These are phyloP conservation scores for Beris morrisii DNA, from an alignment of 2,888 invertebrate genomes.

Conservation along the genomic window DNA sequence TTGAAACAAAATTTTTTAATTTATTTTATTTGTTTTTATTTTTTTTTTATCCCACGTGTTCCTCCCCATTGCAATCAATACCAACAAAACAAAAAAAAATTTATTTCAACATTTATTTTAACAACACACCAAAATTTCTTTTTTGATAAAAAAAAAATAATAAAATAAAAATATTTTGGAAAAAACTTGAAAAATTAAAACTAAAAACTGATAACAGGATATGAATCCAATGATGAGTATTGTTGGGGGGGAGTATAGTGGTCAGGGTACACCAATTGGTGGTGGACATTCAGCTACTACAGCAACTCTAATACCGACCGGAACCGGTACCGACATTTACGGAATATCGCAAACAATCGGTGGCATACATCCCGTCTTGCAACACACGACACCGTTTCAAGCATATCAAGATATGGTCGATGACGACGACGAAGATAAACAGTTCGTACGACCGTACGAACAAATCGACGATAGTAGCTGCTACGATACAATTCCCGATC, in stretches of 20 bases:
- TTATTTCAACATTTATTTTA: constrained; percentile 13
- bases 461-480: constrained; percentile 44
- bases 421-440: constrained; percentile 45
- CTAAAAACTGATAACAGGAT: constrained; percentile 47
- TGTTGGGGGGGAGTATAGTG: constrained; percentile 56
- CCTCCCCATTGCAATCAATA: constrained; percentile 42
- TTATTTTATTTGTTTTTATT: constrained; percentile 38
- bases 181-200: constrained; percentile 21
- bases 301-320: constrained; percentile 48
- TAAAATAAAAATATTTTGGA: constrained; percentile 20
- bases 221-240: constrained; percentile 57
- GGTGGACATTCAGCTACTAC: constrained; percentile 45
- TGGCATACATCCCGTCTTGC: constrained; percentile 53
- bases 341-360: constrained; percentile 50
- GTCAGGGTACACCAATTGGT: constrained; percentile 49
- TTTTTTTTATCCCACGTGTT: constrained; percentile 43
- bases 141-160: constrained; percentile 33
- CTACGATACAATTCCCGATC: constrained; percentile 43
- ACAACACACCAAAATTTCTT: constrained; percentile 20
- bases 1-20: constrained; percentile 35
- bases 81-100: constrained; percentile 29
- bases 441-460: constrained; percentile 47
- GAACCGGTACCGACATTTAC: constrained; percentile 49
- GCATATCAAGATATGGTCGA: constrained; percentile 51
- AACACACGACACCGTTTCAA: constrained; percentile 53